Evolutionary conservation across 2,888 invertebrate genomes (phyloP).

Genomic region (Latheticus oryzae): DNA sequence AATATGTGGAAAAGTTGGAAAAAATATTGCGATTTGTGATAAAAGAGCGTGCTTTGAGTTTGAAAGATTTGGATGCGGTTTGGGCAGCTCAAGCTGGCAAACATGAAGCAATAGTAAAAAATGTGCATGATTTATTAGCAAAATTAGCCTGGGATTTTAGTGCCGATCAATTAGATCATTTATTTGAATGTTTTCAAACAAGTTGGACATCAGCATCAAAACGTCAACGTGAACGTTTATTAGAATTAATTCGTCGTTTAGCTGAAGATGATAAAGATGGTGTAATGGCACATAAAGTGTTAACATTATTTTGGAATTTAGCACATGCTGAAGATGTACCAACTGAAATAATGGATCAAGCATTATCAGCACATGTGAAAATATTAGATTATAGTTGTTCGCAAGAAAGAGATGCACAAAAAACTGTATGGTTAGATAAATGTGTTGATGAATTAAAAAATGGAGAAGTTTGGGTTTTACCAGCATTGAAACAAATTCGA

Average conservation of each 20-base stretch:
- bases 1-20: slow-evolving; percentile 97
- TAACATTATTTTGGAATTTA: slow-evolving; percentile 95
- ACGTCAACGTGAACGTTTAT: slow-evolving; percentile 92
- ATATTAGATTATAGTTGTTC: slow-evolving; percentile 98
- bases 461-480: slow-evolving; percentile 90
- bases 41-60: slow-evolving; percentile 88
- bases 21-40: slow-evolving; percentile 97
- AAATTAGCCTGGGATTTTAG: slow-evolving; percentile 99
- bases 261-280: slow-evolving; percentile 99
- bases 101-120: slow-evolving; percentile 98
- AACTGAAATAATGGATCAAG: slow-evolving; percentile 97
- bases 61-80: slow-evolving; percentile 92
- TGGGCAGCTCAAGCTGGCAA: slow-evolving; percentile 98
- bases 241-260: slow-evolving; percentile 93
- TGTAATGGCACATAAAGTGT: slow-evolving; percentile 97
- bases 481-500: slow-evolving; percentile 93
- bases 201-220: slow-evolving; percentile 95
- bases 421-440: slow-evolving; percentile 94
- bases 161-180: slow-evolving; percentile 95
- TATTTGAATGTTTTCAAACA: slow-evolving; percentile 97
- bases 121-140: slow-evolving; percentile 94
- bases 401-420: slow-evolving; percentile 93
- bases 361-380: slow-evolving; percentile 93
- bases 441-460: slow-evolving; percentile 94
- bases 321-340: slow-evolving; percentile 96